These are phyloP conservation scores for Digitonthophagus gazella DNA, from an alignment of 2,888 invertebrate genomes.

Conservation along the genomic window DNA sequence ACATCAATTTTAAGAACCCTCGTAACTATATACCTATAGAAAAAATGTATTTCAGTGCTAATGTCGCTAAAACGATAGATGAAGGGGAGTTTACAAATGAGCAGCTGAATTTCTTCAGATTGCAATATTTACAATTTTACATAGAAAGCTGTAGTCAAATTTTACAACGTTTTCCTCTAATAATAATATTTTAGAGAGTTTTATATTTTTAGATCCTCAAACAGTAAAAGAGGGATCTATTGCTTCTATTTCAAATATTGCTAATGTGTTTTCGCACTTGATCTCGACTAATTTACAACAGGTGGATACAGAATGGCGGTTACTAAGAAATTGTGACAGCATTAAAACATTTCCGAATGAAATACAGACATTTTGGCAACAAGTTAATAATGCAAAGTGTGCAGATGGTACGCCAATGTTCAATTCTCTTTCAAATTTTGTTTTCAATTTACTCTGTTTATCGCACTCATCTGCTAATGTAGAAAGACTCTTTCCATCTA, in stretches of 20 bases:
- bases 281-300: not conserved
- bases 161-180: not conserved
- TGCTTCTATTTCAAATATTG: not conserved
- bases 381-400: not conserved
- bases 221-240: not conserved
- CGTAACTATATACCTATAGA: too few relatives aligned
- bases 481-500: slow-evolving; percentile 3
- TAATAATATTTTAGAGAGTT: not conserved
- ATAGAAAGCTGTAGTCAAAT: slow-evolving; percentile 9
- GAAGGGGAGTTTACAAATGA: not conserved
- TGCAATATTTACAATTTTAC: slow-evolving; percentile 1
- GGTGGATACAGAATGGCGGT: slow-evolving; percentile 1
- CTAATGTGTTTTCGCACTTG: not conserved
- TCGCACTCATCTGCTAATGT: slow-evolving; percentile 10
- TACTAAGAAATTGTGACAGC: not conserved
- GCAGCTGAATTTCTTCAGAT: slow-evolving; percentile 1
- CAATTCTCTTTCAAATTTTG: not conserved
- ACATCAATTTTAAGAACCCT: slow-evolving; percentile 8
- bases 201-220: not conserved
- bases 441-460: not conserved
- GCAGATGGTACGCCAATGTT: not conserved
- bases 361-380: not conserved
- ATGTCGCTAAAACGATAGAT: not conserved
- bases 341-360: not conserved
- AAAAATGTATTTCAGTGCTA: slow-evolving; percentile 15